Conservation (phyloP, 1,140 invertebrate species). For the Magallana ariakensis region DNA sequence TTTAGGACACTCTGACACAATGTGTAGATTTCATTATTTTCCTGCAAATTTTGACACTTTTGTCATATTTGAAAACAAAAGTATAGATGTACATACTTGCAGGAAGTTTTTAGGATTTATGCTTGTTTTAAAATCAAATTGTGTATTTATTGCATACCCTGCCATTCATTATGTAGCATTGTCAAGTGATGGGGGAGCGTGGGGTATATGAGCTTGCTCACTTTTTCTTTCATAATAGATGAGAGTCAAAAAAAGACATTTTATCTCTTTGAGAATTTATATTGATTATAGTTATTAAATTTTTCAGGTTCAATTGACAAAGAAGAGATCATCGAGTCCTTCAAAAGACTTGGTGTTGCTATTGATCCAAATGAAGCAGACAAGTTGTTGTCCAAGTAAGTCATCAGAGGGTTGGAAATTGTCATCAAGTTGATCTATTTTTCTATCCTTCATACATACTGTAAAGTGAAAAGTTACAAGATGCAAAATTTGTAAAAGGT, state of each 20-base stretch:
- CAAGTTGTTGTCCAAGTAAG: conserved; percentile 78
- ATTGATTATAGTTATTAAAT: conserved; percentile 86
- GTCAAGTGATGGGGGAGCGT: no score
- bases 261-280: not conserved
- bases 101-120: not conserved
- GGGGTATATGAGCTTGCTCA: no score
- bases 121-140: not conserved
- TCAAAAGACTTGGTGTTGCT: conserved; percentile 78
- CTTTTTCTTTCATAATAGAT: not conserved
- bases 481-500: no score
- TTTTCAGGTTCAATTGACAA: conserved; percentile 75
- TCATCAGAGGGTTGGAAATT: not conserved
- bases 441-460: no score
- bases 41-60: no score
- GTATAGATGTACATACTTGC: not conserved
- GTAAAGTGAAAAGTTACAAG: no score
- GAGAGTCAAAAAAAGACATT: not conserved
- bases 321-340: conserved; percentile 79
- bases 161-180: no score
- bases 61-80: no score
- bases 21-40: no score
- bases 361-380: conserved; percentile 79
- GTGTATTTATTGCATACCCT: not conserved
- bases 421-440: no score
- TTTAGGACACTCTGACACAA: no score